Base-by-base conservation (phyloP, 1,140 invertebrate genomes). In the Ctenoplectra terminalis region DNA sequence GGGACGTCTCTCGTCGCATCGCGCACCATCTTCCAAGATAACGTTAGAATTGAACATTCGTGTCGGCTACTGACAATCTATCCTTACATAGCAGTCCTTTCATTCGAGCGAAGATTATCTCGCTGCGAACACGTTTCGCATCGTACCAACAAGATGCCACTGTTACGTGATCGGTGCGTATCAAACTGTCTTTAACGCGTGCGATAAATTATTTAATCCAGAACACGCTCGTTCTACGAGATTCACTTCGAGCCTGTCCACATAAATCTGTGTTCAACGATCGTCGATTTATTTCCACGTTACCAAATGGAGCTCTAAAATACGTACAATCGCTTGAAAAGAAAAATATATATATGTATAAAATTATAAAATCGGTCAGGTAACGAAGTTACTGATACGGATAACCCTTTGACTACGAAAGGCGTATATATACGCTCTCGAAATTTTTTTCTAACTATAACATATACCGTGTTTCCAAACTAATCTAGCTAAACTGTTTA, bases 71-170 rank as follows among this genome's bases (percentile, higher is more conserved):
- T 15, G 66, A 9, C 43, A 9, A 71, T 61, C 76, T 52, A 70
- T 46, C 50, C 34, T 26, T 17, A 9, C 75, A 69, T 69, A 70
- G 64, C 69, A 61, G 23, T 69, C 5, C 76, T 79, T 79, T 72
- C 67, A 79, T 43, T 15, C 31, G 8, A 13, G 5, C 8, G 9
- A 11, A 79, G 56, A 79, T 61, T 50, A 61, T 79, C 69, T 79
- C 26, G 34, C n/a, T 37, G 6, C 17, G 34, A 50, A 61, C 54
- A 52, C n/a, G 11, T 60, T 79, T 29, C 4, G 46, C 67, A 50
- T 43, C 31, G 17, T 40, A 29, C 15, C 15, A 8, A 23, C n/a
- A 37, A 64, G 40, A 46, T 46, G 54, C 43, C 11, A 29, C 43
- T 40, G 43, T 50, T 26, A 48, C 34, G 7, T 15, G 6, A n/a